Base-by-base conservation (phyloP, 30 jellyfish, hydroid and myxozoan genomes). In the Rhopilema esculentum region DNA sequence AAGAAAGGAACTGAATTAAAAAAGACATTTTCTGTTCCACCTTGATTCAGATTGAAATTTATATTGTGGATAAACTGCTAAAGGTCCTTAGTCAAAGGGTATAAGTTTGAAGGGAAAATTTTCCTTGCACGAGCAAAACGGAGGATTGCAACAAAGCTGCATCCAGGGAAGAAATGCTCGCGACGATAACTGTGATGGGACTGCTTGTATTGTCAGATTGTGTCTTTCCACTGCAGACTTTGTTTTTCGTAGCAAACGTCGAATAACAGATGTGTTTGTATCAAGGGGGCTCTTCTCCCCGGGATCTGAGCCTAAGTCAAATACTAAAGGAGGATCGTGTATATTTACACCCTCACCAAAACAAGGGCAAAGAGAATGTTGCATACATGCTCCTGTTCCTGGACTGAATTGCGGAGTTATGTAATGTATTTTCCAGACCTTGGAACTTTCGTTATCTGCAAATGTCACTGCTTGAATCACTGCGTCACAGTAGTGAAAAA, bases 381-480 rank as follows among this genome's bases (percentile, higher is more conserved):
- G 29, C 9, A 6, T 19, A 80, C 93, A 80, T 16, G 9, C 22
- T 6, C 69, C 64, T 9, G 61, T 71, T 21, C 85, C 88, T 27
- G 71, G 72, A 7, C 63, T 26, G 71, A 63, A 33, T 21, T 65
- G 69, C 67, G 91, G 95, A 16, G 83, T 68, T 9, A 65, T 82
- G 77, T 49, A 93, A 78, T 93, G 98, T 9, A 93, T 0, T 50
- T 93, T 93, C 98, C 98, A 93, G 62, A 83, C 69, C 24, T 75
- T 79, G n/a, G 88, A 9, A 21, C 80, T 57, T 63, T 23, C 23
- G 80, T 32, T 30, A 63, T 87, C 93, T 20, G 86, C 66, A 66
- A 51, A 93, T 17, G 98, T 93, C 1, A 93, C 97, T 24, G 98
- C 98, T 25, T 93, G 97, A 31, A 93, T 62, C 0, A 79, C 21